These are phyloP conservation scores for Luscinia luscinia DNA, from an alignment of 2,797 vertebrate genomes.

Conservation along the genomic window DNA sequence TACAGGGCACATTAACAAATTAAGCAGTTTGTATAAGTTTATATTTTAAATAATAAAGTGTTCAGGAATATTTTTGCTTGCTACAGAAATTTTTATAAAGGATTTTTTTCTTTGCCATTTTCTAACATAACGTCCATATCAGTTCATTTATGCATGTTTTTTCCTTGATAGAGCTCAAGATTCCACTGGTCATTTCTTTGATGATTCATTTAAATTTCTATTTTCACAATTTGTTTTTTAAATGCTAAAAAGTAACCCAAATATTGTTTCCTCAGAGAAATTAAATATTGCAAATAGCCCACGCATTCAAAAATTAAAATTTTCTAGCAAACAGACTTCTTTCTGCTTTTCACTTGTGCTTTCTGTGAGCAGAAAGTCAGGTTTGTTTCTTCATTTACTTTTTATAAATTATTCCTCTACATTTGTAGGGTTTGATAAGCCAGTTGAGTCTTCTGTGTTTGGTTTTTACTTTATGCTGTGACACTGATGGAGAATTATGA, in stretches of 20 bases:
- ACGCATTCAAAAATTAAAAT: background rate
- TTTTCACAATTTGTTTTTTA: background rate
- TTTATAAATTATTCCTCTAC: background rate
- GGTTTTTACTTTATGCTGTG: background rate
- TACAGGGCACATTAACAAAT: conserved; percentile 63
- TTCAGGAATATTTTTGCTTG: conserved; percentile 45
- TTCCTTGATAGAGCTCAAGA: background rate
- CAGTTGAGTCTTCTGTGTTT: background rate
- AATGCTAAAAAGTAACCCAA: background rate
- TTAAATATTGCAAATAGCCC: background rate
- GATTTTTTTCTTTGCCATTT: background rate
- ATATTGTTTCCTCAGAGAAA: background rate
- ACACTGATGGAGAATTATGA: background rate
- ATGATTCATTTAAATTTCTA: background rate
- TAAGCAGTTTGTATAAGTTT: conserved; percentile 61
- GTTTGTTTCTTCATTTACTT: background rate
- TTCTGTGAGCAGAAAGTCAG: background rate
- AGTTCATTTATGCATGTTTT: background rate
- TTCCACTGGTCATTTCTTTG: background rate
- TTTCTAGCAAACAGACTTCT: background rate
- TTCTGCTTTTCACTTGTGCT: background rate
- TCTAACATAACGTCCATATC: background rate
- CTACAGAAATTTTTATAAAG: background rate
- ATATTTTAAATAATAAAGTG: conserved; percentile 44
- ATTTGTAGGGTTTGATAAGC: background rate